Evolutionary conservation across 2,113 vertebrate species (phyloP).

Genomic region (Eulemur macaco): DNA sequence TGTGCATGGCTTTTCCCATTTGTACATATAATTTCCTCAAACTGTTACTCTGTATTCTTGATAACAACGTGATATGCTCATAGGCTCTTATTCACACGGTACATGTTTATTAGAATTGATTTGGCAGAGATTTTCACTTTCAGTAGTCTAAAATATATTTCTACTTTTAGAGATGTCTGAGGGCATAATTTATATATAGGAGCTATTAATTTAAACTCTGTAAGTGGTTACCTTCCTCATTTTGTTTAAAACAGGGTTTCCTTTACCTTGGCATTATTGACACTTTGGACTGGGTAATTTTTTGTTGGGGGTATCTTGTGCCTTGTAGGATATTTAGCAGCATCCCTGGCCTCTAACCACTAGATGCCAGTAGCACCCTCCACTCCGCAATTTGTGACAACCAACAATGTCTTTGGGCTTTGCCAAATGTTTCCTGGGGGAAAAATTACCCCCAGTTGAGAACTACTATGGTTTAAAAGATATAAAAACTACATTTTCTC

Average conservation of each 20-base stretch:
- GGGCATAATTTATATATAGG: conserved; percentile 1
- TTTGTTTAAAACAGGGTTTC: background rate
- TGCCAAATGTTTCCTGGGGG: background rate
- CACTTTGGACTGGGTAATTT: background rate
- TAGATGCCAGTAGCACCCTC: background rate
- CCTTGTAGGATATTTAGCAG: background rate
- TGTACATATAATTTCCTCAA: no score
- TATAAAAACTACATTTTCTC: background rate
- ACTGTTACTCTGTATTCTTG: background rate
- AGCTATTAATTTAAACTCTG: background rate
- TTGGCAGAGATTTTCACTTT: background rate
- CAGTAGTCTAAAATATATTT: background rate
- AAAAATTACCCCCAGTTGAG: background rate
- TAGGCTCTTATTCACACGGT: background rate
- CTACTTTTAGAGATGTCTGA: background rate
- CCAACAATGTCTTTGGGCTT: background rate
- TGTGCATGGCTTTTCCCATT: no score
- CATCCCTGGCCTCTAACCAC: background rate
- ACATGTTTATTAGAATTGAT: background rate
- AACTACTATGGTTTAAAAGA: background rate
- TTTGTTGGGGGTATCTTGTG: background rate
- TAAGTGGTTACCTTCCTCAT: background rate
- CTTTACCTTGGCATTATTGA: background rate
- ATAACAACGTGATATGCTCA: background rate
- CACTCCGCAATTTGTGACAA: background rate